A percentile compares a stretch with the other conserved stretches of the same genome.
These are phyloP conservation scores for Eulemur macaco DNA, from an alignment of 2,113 vertebrate genomes.

Conservation along the genomic window DNA sequence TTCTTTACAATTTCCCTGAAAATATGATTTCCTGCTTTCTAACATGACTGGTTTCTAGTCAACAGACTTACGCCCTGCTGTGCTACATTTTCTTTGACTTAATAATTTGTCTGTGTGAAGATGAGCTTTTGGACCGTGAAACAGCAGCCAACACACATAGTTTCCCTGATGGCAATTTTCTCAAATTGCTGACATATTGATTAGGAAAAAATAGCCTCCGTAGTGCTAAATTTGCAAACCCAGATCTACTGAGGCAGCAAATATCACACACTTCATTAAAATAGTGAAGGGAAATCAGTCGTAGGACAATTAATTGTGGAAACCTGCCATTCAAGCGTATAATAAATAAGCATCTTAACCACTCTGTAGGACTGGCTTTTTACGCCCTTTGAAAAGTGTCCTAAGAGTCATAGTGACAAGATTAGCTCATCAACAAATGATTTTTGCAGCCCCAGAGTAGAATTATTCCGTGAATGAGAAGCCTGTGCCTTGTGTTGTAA, in stretches of 20 bases:
- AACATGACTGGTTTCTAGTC: not conserved
- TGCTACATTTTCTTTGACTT: not conserved
- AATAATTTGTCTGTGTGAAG: not conserved
- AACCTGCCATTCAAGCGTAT: not conserved
- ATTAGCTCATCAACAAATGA: not conserved
- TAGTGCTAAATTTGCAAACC: conserved; percentile 6
- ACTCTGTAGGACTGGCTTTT: not conserved
- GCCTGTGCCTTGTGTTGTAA: not conserved
- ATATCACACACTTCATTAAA: not conserved
- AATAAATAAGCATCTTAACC: not conserved
- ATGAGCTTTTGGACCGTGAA: not conserved
- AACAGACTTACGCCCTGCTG: not conserved
- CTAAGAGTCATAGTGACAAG: not conserved
- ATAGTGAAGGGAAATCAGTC: not conserved
- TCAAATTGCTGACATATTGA: not conserved
- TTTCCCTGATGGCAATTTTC: not conserved
- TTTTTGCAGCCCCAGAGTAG: not conserved
- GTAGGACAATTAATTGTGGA: not conserved
- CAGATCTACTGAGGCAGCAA: not conserved
- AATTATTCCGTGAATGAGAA: conserved; percentile 22
- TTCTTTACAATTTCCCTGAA: not conserved
- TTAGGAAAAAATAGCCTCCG: not conserved
- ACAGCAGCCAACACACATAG: not conserved
- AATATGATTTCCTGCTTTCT: not conserved
- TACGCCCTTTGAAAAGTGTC: not conserved